Conservation (phyloP, 2,797 vertebrate species). For the Channa striata region DNA sequence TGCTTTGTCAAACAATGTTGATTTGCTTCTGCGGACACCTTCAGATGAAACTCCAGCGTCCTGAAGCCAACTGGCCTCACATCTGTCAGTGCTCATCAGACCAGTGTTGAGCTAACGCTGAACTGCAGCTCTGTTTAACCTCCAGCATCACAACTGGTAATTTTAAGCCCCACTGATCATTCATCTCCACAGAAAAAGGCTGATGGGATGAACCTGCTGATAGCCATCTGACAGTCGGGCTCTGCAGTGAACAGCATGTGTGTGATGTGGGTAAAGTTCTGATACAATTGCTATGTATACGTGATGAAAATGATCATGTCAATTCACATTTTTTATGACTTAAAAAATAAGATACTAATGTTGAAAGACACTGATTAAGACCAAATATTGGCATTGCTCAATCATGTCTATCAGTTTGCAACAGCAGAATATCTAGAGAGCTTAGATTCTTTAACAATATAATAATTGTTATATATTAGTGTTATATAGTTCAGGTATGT, state of each 20-base stretch:
- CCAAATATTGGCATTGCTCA: too few relatives aligned
- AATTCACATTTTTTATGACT: too few relatives aligned
- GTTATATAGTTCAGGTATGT: not conserved
- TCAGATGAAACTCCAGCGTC: conserved; percentile 29
- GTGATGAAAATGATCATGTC: too few relatives aligned
- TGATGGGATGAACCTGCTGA: conserved; percentile 32
- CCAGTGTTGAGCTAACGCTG: conserved; percentile 7
- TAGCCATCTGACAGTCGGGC: conserved; percentile 14
- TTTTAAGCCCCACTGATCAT: conserved; percentile 32
- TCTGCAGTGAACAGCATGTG: conserved; percentile 16
- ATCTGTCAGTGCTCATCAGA: conserved; percentile 43
- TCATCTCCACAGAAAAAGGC: conserved; percentile 23
- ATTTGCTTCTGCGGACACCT: conserved; percentile 20
- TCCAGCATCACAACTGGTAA: conserved; percentile 38
- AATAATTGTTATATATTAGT: too few relatives aligned
- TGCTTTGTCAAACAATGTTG: conserved; percentile 34
- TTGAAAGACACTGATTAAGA: too few relatives aligned
- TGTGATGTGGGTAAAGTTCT: not conserved
- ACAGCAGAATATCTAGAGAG: not conserved
- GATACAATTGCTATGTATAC: too few relatives aligned
- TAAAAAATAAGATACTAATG: too few relatives aligned
- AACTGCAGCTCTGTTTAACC: conserved; percentile 29
- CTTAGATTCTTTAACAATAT: not conserved
- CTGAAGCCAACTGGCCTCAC: conserved; percentile 29
- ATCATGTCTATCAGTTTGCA: too few relatives aligned